These are phyloP conservation scores for Lampropteryx suffumata DNA, from an alignment of 2,888 invertebrate species.

Conservation along the genomic window DNA sequence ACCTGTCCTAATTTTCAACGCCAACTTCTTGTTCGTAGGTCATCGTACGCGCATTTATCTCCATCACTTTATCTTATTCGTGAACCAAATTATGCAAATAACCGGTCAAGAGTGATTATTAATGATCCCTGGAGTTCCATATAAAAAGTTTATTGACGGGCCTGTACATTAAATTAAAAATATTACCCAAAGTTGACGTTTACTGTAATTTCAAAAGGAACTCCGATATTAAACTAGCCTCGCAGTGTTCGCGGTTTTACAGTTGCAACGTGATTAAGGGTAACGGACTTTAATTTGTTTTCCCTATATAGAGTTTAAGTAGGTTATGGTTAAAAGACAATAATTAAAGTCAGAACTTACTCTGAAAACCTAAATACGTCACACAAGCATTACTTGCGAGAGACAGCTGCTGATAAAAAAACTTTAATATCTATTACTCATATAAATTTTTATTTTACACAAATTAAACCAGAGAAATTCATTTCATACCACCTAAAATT, in stretches of 20 bases:
- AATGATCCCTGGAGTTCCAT: conserved; percentile 18
- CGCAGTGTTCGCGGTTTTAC: conserved; percentile 34
- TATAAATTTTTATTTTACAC: too few relatives aligned
- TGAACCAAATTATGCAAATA: conserved; percentile 54
- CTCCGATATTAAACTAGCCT: conserved; percentile 30
- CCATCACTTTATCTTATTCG: conserved; percentile 55
- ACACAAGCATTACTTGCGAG: background rate
- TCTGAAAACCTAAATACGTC: conserved; percentile 20
- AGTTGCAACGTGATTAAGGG: conserved; percentile 40
- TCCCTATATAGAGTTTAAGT: conserved; percentile 34
- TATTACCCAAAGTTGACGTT: conserved; percentile 15
- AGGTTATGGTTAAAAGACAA: conserved; percentile 14
- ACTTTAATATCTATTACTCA: too few relatives aligned
- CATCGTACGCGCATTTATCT: conserved; percentile 65
- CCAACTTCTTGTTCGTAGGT: conserved; percentile 50
- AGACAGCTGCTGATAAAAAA: background rate
- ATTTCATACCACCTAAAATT: too few relatives aligned
- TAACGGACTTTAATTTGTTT: conserved; percentile 39
- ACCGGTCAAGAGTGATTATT: conserved; percentile 40
- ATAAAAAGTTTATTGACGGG: conserved; percentile 10
- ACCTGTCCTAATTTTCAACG: conserved; percentile 63
- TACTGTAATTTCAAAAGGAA: conserved; percentile 26
- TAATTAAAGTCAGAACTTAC: conserved; percentile 20
- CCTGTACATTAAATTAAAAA: conserved; percentile 22
- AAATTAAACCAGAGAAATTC: too few relatives aligned